Evolutionary conservation across 2,888 invertebrate genomes (phyloP).

Genomic region (Trissolcus brochymenae): DNA sequence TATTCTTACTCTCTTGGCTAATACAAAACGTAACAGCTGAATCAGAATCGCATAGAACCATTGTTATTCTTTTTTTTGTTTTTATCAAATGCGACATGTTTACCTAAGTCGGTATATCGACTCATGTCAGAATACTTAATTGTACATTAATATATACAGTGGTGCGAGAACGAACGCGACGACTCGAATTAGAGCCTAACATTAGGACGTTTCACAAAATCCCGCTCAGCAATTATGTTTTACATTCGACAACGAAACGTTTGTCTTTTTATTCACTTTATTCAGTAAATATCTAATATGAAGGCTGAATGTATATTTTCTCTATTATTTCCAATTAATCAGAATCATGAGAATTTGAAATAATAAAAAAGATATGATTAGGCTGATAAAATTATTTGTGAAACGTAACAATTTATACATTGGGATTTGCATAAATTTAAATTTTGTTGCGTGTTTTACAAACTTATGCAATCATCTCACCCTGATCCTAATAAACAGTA

Average conservation of each 20-base stretch:
- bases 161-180: conserved; percentile 45
- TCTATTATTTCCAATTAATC: too few relatives aligned
- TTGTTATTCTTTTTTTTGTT: conserved; percentile 17
- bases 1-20: conserved; percentile 12
- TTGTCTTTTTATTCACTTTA: conserved; percentile 28
- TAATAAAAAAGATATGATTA: too few relatives aligned
- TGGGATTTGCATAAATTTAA: conserved; percentile 8
- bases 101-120: conserved; percentile 35
- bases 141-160: conserved; percentile 46
- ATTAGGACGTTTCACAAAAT: conserved; percentile 29
- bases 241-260: conserved; percentile 34
- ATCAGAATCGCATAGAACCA: conserved; percentile 40
- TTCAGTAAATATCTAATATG: conserved; percentile 12
- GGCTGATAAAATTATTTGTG: too few relatives aligned
- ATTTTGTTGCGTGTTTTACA: neutral
- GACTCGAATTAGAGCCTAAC: conserved; percentile 18
- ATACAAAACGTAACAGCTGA: conserved; percentile 40
- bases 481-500: conserved; percentile 15
- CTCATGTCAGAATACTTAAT: conserved; percentile 49
- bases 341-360: too few relatives aligned
- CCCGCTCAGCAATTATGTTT: conserved; percentile 50
- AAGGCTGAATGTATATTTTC: neutral
- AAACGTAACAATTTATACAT: neutral
- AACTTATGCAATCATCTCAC: conserved; percentile 6
- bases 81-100: conserved; percentile 34